Conservation (phyloP, 2,113 vertebrate genomes). For the Istiophorus platypterus region DNA sequence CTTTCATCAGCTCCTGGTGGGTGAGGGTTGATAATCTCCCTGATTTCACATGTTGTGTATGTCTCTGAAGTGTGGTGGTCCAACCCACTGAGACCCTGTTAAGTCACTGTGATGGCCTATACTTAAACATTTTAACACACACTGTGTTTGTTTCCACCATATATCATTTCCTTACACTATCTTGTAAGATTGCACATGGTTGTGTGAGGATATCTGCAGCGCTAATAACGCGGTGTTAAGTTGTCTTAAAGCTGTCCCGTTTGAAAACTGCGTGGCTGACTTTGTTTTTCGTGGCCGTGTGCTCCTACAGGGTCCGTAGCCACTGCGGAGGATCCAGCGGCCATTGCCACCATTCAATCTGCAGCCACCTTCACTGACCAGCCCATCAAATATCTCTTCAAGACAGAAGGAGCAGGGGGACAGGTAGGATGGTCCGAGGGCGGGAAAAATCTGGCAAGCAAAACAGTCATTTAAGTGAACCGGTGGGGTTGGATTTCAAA, state of each 20-base stretch:
- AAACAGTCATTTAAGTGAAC: not conserved
- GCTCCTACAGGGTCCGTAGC: constrained; percentile 88
- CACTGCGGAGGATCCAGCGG: constrained; percentile 92
- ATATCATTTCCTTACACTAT: not conserved
- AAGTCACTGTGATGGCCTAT: not conserved
- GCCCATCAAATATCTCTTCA: constrained; percentile 94
- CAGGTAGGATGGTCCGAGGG: constrained; percentile 88
- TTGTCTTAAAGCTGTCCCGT: not conserved
- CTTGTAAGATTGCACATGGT: too few relatives aligned
- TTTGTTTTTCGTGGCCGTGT: not conserved
- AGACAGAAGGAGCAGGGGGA: constrained; percentile 92
- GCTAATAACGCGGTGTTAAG: not conserved
- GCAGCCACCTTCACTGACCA: constrained; percentile 92
- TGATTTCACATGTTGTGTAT: not conserved
- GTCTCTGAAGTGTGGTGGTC: not conserved
- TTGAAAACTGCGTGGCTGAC: not conserved
- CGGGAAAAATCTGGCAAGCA: not conserved
- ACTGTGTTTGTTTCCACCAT: not conserved
- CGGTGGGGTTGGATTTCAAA: not conserved
- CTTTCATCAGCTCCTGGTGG: not conserved
- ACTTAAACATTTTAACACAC: not conserved
- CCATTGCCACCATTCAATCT: constrained; percentile 94
- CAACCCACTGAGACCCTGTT: not conserved
- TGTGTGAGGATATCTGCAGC: not conserved
- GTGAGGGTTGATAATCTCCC: not conserved